Percentiles rank a stretch among this genome's conserved stretches.
phyloP scores from a whole-genome alignment of 2,888 invertebrate species.

The Andrena haemorrhoa region DNA sequence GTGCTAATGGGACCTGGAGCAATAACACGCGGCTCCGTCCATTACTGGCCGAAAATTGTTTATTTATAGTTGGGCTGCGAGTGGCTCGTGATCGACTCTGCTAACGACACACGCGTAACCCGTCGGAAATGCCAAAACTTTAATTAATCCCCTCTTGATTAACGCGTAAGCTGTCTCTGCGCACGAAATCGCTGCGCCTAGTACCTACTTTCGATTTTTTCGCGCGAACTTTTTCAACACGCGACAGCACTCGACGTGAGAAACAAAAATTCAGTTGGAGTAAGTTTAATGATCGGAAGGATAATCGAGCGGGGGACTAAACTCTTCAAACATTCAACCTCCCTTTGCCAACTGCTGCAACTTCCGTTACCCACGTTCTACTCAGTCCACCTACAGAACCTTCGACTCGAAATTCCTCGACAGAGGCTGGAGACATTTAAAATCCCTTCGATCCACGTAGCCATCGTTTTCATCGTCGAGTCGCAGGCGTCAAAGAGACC shows the following conservation, averaged over 20 bases:
- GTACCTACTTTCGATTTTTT: background rate
- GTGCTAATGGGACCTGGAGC: constrained; percentile 48
- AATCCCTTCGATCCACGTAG: background rate
- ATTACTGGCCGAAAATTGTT: constrained; percentile 51
- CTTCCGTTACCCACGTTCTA: too few relatives aligned
- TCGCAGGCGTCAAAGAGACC: constrained; percentile 1
- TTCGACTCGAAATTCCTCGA: background rate
- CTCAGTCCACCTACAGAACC: background rate
- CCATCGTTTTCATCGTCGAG: background rate
- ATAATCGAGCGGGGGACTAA: background rate
- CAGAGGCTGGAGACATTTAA: background rate
- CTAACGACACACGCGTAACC: constrained; percentile 23
- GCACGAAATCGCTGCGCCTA: constrained; percentile 7
- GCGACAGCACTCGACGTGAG: background rate
- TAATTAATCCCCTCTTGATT: constrained; percentile 51
- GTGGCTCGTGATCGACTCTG: constrained; percentile 28
- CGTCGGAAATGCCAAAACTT: constrained; percentile 27
- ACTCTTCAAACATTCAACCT: background rate
- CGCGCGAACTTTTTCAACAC: constrained; percentile 1
- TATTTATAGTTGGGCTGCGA: constrained; percentile 32
- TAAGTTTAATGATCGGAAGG: background rate
- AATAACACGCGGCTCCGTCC: constrained; percentile 42
- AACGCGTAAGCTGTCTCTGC: constrained; percentile 30
- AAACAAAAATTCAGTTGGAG: background rate
- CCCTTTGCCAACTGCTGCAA: too few relatives aligned